Evolutionary conservation across 2,113 vertebrate genomes (phyloP).

Genomic region (Sigmodon hispidus): DNA sequence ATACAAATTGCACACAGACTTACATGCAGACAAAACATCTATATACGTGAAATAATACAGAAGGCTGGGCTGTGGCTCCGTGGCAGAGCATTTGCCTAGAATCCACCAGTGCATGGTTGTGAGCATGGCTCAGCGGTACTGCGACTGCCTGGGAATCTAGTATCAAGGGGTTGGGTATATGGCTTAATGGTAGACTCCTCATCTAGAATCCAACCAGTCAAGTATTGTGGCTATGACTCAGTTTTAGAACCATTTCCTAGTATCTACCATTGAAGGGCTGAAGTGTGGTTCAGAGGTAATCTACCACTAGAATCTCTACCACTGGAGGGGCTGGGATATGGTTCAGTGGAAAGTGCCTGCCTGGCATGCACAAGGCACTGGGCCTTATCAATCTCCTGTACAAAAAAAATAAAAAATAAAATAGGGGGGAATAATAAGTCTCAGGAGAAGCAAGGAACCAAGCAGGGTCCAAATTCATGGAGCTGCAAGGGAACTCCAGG

Average conservation of each 20-base stretch:
- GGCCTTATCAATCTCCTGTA: not conserved
- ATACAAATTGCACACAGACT: not conserved
- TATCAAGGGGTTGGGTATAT: not conserved
- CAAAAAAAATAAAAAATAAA: not conserved
- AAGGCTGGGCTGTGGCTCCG: not conserved
- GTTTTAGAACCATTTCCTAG: not conserved
- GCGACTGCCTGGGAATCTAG: not conserved
- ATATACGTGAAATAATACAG: not conserved
- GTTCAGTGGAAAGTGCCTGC: not conserved
- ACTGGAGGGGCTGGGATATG: not conserved
- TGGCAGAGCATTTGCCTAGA: not conserved
- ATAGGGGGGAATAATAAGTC: not conserved
- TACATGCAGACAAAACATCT: not conserved
- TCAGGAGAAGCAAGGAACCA: not conserved
- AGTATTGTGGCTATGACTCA: not conserved
- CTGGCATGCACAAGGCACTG: not conserved
- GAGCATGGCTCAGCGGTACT: not conserved
- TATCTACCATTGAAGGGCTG: not conserved
- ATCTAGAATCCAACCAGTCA: not conserved
- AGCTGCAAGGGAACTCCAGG: not conserved
- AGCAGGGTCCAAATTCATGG: not conserved
- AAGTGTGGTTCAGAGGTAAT: not conserved
- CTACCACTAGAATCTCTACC: not conserved
- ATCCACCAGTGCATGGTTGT: not conserved
- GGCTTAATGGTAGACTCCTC: not conserved